Evolutionary conservation across 2,888 invertebrate genomes (phyloP).

Genomic region (Aporophyla lueneburgensis): DNA sequence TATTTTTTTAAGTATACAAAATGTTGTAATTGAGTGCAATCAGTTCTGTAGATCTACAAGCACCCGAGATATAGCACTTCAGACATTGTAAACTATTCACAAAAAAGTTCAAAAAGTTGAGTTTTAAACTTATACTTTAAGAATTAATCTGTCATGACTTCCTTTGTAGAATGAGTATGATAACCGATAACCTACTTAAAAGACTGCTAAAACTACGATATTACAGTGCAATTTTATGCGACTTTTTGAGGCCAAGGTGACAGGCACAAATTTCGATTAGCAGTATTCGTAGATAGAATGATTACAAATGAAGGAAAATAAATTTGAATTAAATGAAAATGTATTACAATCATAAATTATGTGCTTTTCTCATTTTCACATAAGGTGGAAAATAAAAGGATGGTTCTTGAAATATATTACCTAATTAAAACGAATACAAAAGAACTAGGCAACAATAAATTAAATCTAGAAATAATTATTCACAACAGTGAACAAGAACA

Average conservation of each 20-base stretch:
- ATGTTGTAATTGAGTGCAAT: too few species aligned
- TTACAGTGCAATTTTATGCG: too few species aligned
- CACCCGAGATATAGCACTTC: too few species aligned
- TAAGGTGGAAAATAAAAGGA: not conserved
- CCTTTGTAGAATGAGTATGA: not conserved
- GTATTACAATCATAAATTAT: not conserved
- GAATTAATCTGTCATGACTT: not conserved
- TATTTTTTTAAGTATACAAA: too few species aligned
- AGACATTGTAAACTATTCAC: too few species aligned
- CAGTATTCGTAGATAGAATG: not conserved
- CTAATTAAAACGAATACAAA: not conserved
- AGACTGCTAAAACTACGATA: not conserved
- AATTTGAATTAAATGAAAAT: too few species aligned
- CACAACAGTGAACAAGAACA: constrained; percentile 36
- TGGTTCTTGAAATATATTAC: not conserved
- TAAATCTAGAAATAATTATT: constrained; percentile 41
- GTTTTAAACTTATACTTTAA: not conserved
- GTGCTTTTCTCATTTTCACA: not conserved
- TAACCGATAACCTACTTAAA: not conserved
- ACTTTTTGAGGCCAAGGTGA: too few species aligned
- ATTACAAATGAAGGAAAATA: not conserved
- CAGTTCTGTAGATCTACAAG: too few species aligned
- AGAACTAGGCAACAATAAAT: constrained; percentile 38
- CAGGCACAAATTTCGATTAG: too few species aligned
- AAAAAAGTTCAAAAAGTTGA: not conserved